Evolutionary conservation across 2,888 invertebrate genomes (phyloP), one percentile per base, ranked within the genome.

Genomic region (Drosophila fungiperda): DNA sequence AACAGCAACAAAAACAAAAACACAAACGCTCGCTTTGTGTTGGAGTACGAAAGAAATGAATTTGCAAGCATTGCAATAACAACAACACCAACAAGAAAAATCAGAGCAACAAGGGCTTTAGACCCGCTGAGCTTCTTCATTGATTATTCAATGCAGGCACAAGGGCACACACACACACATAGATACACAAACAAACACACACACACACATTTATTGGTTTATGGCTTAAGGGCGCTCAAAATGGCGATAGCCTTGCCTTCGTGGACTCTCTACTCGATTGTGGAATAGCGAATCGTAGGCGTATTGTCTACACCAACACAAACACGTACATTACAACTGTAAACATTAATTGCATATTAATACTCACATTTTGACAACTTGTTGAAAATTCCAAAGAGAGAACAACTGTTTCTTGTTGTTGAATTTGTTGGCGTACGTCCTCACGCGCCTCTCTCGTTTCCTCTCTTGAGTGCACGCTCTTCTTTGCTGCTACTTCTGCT

Each of bases 271-370:
- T 68, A 72, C 59, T 75, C 65, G 83, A 78, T 84, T 84, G 80
- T 86, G 83, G 80, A 84, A 84, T 86, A 82, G 64, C 70, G 38
- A 75, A 69, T 82, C 82, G 84, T 84, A 80, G 84, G 84, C 86
- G 84, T 45, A 23, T 82, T 73, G 73, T 78, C 76, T 78, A 76
- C 76, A 80, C 83, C 78, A 82, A 79, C 75, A 67, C 15, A 63
- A 26, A 40, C 17, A n/a, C 32, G 35, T 8, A 40, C 2, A 15
- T 48, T 32, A 38, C 36, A 26, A 65, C 73, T 59, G 81, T 80
- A 76, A 73, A 86, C 86, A 82, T 71, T 86, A 86, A 84, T 83
- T 84, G 84, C 86, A 84, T 84, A 86, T 86, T 86, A 87, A 84
- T 76, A 79, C 79, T 79, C 64, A 79, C 79, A 79, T 79, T 76